Conservation (phyloP, 1,140 invertebrate genomes). For the Mizuhopecten yessoensis region DNA sequence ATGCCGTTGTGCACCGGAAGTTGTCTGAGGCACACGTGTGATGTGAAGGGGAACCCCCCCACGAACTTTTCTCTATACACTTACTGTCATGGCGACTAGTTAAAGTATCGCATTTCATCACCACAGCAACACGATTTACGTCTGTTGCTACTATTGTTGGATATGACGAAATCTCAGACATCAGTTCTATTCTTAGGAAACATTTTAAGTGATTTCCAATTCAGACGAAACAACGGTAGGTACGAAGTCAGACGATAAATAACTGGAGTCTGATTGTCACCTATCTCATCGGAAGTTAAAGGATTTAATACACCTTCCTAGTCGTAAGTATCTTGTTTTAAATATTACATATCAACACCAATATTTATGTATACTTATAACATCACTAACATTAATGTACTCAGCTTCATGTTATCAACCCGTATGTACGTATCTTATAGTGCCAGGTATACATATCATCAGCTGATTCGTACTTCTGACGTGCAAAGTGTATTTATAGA, state of each 20-base stretch:
- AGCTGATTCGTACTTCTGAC: not conserved
- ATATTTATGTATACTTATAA: not conserved
- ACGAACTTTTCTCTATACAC: not conserved
- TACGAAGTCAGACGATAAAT: not conserved
- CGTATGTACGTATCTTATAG: no score
- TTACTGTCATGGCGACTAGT: not conserved
- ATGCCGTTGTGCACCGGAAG: not conserved
- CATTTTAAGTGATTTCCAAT: not conserved
- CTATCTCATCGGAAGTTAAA: not conserved
- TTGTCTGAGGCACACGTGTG: not conserved
- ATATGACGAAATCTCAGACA: slow-evolving; percentile 16
- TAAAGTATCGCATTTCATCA: not conserved
- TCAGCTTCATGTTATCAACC: no score
- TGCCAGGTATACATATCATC: not conserved
- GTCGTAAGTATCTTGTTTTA: not conserved
- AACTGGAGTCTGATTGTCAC: not conserved
- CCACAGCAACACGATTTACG: not conserved
- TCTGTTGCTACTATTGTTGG: not conserved
- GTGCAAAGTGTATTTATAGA: slow-evolving; percentile 6
- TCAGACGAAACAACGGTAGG: not conserved
- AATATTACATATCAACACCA: not conserved
- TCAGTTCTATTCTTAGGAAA: slow-evolving; percentile 19
- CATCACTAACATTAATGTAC: no score
- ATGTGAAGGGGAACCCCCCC: not conserved
- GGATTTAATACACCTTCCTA: not conserved